Percentiles rank a stretch among this genome's conserved stretches.
phyloP scores from a whole-genome alignment of 2,113 vertebrate species.

The Balaenoptera acutorostrata region DNA sequence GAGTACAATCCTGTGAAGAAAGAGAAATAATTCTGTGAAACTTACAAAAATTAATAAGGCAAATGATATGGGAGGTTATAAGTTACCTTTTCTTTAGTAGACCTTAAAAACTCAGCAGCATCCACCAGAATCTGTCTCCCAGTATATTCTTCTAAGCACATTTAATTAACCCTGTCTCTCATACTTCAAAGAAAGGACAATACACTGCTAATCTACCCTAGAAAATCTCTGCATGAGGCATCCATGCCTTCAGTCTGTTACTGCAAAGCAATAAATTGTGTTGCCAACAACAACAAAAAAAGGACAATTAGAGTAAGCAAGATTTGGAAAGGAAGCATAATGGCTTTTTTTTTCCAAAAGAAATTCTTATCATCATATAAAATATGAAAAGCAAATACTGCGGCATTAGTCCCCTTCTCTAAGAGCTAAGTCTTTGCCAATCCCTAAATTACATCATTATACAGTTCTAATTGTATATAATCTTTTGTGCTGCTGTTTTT shows the following conservation, averaged over 20 bases:
- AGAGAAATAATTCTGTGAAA: conserved; percentile 15
- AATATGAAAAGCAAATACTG: not conserved
- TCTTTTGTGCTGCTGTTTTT: not conserved
- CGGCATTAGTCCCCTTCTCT: not conserved
- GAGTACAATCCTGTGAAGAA: conserved; percentile 15
- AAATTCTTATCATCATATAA: not conserved
- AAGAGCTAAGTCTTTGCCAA: not conserved
- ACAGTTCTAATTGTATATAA: not conserved
- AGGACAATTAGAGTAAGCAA: not conserved
- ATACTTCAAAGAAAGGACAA: not conserved
- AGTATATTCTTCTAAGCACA: not conserved
- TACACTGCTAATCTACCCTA: not conserved
- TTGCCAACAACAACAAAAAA: not conserved
- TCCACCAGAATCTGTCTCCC: not conserved
- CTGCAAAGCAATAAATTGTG: not conserved
- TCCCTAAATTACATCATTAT: not conserved
- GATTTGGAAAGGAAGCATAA: not conserved
- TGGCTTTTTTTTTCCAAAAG: not conserved
- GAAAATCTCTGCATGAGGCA: not conserved
- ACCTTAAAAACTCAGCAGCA: not conserved
- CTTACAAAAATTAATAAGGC: not conserved
- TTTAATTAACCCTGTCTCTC: not conserved
- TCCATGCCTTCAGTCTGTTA: not conserved
- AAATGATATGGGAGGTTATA: not conserved
- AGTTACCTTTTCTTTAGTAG: not conserved